A percentile compares a stretch with the other conserved stretches of the same genome.
phyloP scores from a whole-genome alignment of 2,113 vertebrate species.

The Dicerorhinus sumatrensis region DNA sequence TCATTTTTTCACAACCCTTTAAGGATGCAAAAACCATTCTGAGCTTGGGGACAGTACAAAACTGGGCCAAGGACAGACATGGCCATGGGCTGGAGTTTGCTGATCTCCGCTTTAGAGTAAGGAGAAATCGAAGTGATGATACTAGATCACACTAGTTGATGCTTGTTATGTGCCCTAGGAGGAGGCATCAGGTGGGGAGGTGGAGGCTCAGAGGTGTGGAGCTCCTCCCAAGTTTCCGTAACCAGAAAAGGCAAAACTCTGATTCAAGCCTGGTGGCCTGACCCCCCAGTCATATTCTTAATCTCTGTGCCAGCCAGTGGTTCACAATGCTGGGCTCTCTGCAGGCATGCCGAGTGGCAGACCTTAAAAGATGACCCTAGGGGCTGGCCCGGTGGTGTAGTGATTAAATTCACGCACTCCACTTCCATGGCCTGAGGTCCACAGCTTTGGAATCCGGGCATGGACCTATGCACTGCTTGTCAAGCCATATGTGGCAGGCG shows the following conservation, averaged over 20 bases:
- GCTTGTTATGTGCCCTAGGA: neutral
- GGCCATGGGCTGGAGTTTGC: neutral
- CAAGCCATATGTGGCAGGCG: too few species aligned
- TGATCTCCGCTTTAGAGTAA: neutral
- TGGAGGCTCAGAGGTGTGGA: neutral
- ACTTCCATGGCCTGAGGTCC: too few species aligned
- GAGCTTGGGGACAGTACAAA: neutral
- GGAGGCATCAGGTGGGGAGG: neutral
- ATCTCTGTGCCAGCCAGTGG: accelerated
- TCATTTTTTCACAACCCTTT: neutral
- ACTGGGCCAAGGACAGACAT: neutral
- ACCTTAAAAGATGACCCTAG: too few species aligned
- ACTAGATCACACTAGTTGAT: neutral
- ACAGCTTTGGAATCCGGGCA: too few species aligned
- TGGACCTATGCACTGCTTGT: too few species aligned
- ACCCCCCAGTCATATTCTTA: neutral
- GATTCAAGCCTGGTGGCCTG: neutral
- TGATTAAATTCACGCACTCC: too few species aligned
- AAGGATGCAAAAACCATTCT: neutral
- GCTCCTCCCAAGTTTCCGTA: neutral
- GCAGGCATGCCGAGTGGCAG: accelerated
- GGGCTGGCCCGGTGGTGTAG: too few species aligned
- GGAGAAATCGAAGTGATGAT: neutral
- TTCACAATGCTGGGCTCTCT: neutral
- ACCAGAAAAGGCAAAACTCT: neutral